phyloP scores from a whole-genome alignment of 2,888 invertebrate species.

The Volucella inflata region DNA sequence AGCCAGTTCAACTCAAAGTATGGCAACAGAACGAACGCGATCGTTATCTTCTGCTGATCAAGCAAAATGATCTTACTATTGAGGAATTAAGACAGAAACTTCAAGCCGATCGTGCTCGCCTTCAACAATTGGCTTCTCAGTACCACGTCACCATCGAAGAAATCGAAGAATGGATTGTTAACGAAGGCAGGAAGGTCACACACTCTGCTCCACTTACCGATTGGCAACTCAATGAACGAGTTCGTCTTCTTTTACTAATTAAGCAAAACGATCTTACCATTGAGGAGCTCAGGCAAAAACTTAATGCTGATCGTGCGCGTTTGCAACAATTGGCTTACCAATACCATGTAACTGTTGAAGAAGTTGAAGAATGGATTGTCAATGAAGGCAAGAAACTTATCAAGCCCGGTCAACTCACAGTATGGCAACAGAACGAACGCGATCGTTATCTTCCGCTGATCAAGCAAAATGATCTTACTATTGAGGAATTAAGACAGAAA shows the following conservation, averaged over 20 bases:
- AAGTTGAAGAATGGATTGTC: constrained; percentile 80
- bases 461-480: constrained; percentile 78
- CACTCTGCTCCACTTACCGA: constrained; percentile 79
- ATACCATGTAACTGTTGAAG: constrained; percentile 79
- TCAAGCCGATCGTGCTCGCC: constrained; percentile 77
- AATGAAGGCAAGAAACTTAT: constrained; percentile 79
- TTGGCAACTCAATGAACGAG: constrained; percentile 80
- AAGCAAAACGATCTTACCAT: constrained; percentile 78
- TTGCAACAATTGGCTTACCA: constrained; percentile 78
- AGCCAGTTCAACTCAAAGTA: constrained; percentile 78
- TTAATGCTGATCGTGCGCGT: constrained; percentile 78
- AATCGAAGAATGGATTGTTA: constrained; percentile 80
- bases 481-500: constrained; percentile 79
- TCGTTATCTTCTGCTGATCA: constrained; percentile 79
- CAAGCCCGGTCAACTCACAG: constrained; percentile 78
- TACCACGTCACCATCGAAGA: constrained; percentile 80
- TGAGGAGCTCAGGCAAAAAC: constrained; percentile 79
- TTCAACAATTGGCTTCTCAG: constrained; percentile 78
- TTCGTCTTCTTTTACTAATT: constrained; percentile 79
- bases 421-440: constrained; percentile 80
- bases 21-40: constrained; percentile 81
- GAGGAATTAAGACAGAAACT: constrained; percentile 80
- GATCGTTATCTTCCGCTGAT: constrained; percentile 79
- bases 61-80: constrained; percentile 78
- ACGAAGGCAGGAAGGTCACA: constrained; percentile 79